Evolutionary conservation across 1,140 invertebrate species (phyloP).

Genomic region (Leptinotarsa undecemlineata): DNA sequence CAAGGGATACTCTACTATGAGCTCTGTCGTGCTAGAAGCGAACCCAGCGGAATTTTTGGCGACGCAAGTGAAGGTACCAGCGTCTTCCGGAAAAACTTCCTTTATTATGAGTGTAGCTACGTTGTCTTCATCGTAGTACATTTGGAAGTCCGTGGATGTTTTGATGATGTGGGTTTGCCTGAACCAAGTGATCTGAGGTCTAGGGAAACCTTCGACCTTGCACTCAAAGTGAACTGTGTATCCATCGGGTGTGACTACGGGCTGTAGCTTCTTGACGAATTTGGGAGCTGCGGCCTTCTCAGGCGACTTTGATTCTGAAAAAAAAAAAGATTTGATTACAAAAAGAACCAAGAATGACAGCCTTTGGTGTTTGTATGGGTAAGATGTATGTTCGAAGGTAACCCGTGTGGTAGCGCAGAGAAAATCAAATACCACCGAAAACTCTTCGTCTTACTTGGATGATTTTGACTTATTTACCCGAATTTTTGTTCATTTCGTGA

Average conservation of each 20-base stretch:
- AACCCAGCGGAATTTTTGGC: slow-evolving; percentile 94
- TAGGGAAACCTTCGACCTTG: slow-evolving; percentile 84
- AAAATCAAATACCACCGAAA: too few species aligned
- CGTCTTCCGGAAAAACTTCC: slow-evolving; percentile 96
- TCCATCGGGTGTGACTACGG: slow-evolving; percentile 81
- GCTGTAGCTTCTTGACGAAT: slow-evolving; percentile 84
- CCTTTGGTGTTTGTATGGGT: too few species aligned
- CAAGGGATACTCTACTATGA: slow-evolving; percentile 82
- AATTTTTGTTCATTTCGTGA: too few species aligned
- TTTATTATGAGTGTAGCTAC: slow-evolving; percentile 90
- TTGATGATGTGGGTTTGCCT: slow-evolving; percentile 90
- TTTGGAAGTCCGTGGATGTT: slow-evolving; percentile 87
- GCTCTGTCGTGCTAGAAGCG: slow-evolving; percentile 87
- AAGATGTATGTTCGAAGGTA: too few species aligned
- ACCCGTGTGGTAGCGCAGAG: too few species aligned
- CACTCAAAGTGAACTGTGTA: slow-evolving; percentile 88
- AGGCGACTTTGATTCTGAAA: slow-evolving; percentile 75
- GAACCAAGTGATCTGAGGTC: slow-evolving; percentile 94
- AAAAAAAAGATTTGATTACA: slow-evolving; percentile 3
- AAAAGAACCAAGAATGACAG: too few species aligned
- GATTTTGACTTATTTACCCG: too few species aligned
- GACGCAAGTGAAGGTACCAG: slow-evolving; percentile 94
- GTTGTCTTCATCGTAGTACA: slow-evolving; percentile 91
- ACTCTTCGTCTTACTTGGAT: too few species aligned
- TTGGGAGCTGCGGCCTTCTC: slow-evolving; percentile 79